phyloP scores from a whole-genome alignment of 2,797 vertebrate species.

The Mionectes olivaceus region DNA sequence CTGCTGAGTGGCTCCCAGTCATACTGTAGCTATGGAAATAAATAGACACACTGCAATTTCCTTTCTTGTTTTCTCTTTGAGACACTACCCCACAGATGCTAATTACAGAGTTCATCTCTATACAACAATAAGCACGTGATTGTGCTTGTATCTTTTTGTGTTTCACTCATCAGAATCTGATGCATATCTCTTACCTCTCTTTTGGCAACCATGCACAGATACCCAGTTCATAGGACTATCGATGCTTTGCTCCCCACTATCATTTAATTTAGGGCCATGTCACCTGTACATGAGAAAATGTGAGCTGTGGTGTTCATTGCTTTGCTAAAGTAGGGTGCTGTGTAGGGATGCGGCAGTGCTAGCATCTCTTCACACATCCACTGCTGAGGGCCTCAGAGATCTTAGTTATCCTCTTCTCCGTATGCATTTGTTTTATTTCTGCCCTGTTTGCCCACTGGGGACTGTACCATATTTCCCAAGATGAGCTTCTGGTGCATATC shows the following conservation, averaged over 20 bases:
- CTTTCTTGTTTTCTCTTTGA: constrained; percentile 66
- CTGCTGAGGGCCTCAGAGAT: neutral
- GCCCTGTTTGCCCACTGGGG: neutral
- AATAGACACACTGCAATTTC: constrained; percentile 47
- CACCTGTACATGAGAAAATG: neutral
- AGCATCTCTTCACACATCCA: neutral
- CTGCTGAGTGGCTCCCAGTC: constrained; percentile 12
- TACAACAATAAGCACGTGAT: constrained; percentile 23
- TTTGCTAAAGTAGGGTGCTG: neutral
- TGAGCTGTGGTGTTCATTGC: neutral
- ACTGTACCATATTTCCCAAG: neutral
- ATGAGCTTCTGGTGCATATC: neutral
- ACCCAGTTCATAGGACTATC: constrained; percentile 1
- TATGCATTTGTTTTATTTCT: neutral
- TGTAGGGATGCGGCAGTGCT: neutral
- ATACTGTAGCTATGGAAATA: constrained; percentile 56
- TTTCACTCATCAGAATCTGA: constrained; percentile 16
- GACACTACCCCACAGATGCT: constrained; percentile 14
- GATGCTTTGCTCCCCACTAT: neutral
- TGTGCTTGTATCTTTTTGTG: constrained; percentile 57
- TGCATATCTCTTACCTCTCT: constrained; percentile 15
- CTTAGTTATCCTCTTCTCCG: neutral
- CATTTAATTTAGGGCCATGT: neutral
- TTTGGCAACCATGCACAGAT: neutral
- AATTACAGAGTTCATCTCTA: constrained; percentile 56